phyloP scores from a whole-genome alignment of 2,797 vertebrate genomes.

The Cyclura pinguis region DNA sequence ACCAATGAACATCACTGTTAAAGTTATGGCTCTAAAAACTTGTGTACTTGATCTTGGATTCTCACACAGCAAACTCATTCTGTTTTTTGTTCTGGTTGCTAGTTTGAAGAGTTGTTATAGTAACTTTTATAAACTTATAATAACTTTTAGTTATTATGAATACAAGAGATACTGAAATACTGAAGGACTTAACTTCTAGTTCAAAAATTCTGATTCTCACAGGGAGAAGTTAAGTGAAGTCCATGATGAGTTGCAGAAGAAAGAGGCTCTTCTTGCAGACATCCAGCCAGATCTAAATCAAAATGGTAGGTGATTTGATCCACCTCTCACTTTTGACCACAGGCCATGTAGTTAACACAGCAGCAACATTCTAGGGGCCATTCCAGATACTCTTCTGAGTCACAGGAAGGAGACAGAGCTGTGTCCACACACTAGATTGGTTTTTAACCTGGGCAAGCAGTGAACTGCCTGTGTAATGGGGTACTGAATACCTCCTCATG shows the following conservation, averaged over 20 bases:
- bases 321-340: background rate
- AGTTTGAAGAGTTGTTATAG: background rate
- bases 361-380: too few species aligned
- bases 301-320: slow-evolving; percentile 79
- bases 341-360: background rate
- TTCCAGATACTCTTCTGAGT: too few species aligned
- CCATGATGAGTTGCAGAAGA: slow-evolving; percentile 97
- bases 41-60: background rate
- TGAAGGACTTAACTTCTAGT: slow-evolving; percentile 3
- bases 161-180: slow-evolving; percentile 13
- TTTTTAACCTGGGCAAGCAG: too few species aligned
- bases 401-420: too few species aligned
- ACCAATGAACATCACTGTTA: background rate
- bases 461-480: too few species aligned
- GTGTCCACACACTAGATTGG: too few species aligned
- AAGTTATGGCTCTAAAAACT: background rate
- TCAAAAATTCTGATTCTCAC: slow-evolving; percentile 29
- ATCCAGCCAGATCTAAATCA: slow-evolving; percentile 93
- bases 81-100: background rate
- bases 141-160: slow-evolving; percentile 5
- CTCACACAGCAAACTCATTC: background rate
- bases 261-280: slow-evolving; percentile 94
- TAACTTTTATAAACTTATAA: too few species aligned
- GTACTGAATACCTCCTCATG: too few species aligned
- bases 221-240: slow-evolving; percentile 97